Base-by-base conservation (phyloP, 1,140 invertebrate genomes). In the Scaptomyza graminum region DNA sequence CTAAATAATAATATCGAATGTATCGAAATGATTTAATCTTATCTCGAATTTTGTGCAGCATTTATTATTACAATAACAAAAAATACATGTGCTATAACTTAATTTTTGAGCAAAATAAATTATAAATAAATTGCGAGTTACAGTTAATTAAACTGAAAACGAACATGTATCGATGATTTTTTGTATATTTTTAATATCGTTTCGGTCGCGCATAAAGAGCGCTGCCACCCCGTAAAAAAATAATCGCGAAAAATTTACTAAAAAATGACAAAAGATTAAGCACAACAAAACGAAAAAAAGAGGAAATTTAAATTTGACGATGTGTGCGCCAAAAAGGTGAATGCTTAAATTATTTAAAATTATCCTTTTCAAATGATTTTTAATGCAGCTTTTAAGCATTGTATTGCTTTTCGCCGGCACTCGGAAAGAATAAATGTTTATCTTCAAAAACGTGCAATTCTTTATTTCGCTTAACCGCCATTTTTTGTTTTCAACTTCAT, bases 401-500 rank as follows among this genome's bases (percentile, higher is more conserved):
- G 4, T 46, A 46, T 46, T 41, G 37, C 37, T 41, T 5, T 41
- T 6, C 8, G 37, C 12, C 37, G n/a, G 5, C n/a, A 41, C 5
- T 11, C 3, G 34, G 4, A n/a, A n/a, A n/a, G 37, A n/a, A n/a
- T 28, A 49, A 16, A 15, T 12, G 3, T 31, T 39, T 37, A 47
- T 49, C 8, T 28, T 34, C 8, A 34, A 34, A 41, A 52, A 62
- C 54, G 16, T 15, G 34, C 39, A 81, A 59, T 51, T 59, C 39
- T 39, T 34, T 41, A 50, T 51, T 60, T 55, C 43, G 13, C 41
- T 51, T 57, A 51, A 49, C 39, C 41, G 67, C 25, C 59, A 64
- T 78, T 62, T 78, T 84, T 65, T 61, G 49, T 46, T 68, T 65
- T 28, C 62, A 54, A 62, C 51, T 64, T 50, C 47, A 72, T 75